Conservation (phyloP, 2,113 vertebrate species). For the Nibea coibor region DNA sequence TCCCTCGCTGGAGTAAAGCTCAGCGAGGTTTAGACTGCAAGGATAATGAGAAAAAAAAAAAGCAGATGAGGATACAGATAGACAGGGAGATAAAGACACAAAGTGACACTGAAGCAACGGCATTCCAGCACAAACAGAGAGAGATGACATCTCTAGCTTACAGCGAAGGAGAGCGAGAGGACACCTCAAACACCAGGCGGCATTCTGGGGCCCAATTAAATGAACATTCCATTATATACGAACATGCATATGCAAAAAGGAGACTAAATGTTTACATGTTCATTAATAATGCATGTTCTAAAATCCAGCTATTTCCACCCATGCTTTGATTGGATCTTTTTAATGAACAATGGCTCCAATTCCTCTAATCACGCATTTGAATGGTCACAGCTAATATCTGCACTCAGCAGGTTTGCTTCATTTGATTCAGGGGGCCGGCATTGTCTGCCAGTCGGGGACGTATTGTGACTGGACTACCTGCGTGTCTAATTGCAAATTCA, state of each 20-base stretch:
- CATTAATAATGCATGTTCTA: too few species aligned
- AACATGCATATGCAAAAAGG: neutral
- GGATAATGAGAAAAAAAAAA: conserved; percentile 52
- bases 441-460: conserved; percentile 26
- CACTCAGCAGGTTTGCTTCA: conserved; percentile 51
- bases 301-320: too few species aligned
- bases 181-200: neutral
- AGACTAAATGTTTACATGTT: too few species aligned
- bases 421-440: conserved; percentile 27
- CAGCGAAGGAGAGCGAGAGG: conserved; percentile 8
- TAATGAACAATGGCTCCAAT: conserved; percentile 11
- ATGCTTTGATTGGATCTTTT: conserved; percentile 38
- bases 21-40: conserved; percentile 52
- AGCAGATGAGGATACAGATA: conserved; percentile 50
- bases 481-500: conserved; percentile 36
- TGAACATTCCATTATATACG: neutral
- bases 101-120: conserved; percentile 35
- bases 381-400: conserved; percentile 44
- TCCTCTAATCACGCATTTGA: conserved; percentile 42
- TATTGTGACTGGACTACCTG: conserved; percentile 20
- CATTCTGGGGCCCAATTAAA: conserved; percentile 18
- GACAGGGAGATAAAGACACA: conserved; percentile 47
- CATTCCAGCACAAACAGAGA: conserved; percentile 34
- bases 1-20: conserved; percentile 50
- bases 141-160: conserved; percentile 1